Evolutionary conservation across 2,797 vertebrate species (phyloP), one percentile per base, ranked within the genome.

Genomic region (Sebastes matsubarae): DNA sequence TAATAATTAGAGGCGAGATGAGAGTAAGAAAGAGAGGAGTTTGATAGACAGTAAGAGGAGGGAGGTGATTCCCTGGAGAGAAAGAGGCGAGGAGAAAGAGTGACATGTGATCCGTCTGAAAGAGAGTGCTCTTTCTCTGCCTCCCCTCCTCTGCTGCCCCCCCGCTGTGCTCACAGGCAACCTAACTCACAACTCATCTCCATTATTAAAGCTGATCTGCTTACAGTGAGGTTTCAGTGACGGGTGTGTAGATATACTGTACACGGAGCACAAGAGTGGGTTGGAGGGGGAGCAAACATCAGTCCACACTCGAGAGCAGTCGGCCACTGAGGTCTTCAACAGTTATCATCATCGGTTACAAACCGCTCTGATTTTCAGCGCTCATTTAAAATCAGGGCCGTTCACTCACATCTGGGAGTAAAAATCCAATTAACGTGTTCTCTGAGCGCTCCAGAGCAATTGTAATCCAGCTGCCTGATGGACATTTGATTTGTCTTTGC

Each of bases 271-370:
- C 16, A 4, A 50, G 42, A 50, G 42, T 20, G 52, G 50, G n/a
- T 18, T 20, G 69, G 36, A 57, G 61, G 75, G 38, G 59, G 54
- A 29, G 69, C 50, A 42, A 68, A 78, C 68, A 61, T 42, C 25
- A 0, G 12, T 64, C 20, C 55, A n/a, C 68, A 8, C 50, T 61
- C 0, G 14, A 63, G 20, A 74, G 70, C 20, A 5, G 36, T n/a
- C 2, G 22, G 76, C 64, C 84, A 18, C 65, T 1, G 4, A 77
- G 85, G 85, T 63, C 61, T 42, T 72, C n/a, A 18, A 76, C 75
- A 82, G 81, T 85, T 85, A 82, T 80, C 59, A 34, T 78, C 84
- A 83, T 34, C 38, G 65, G 12, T 55, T 69, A 14, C 20, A 76
- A 68, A 79, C 14, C 3, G 55, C 60, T 80, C 59, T 25, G 75